Evolutionary conservation across 1,140 invertebrate genomes (phyloP).

Genomic region (Venturia canescens): DNA sequence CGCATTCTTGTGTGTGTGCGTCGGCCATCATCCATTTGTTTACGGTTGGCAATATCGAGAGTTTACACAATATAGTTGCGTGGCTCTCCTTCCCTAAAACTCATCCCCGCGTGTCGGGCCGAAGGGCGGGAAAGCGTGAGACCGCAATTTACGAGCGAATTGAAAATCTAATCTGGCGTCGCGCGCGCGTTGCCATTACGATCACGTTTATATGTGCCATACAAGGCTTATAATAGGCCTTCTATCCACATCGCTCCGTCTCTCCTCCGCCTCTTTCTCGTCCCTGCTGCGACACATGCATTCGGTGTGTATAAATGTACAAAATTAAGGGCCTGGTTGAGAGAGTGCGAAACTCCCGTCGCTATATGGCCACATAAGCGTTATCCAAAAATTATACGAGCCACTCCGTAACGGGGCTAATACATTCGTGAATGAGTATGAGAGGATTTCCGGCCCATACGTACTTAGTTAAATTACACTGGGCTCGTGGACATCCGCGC

Average conservation of each 20-base stretch:
- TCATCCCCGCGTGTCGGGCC: not conserved
- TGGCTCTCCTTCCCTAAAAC: not conserved
- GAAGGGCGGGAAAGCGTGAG: not conserved
- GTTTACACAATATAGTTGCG: not conserved
- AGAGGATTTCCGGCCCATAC: not conserved
- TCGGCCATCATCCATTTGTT: conserved; percentile 30
- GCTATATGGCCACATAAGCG: not conserved
- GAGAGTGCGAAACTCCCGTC: too few relatives aligned
- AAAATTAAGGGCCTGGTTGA: not conserved
- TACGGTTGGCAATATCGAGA: conserved; percentile 8
- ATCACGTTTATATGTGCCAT: conserved; percentile 16
- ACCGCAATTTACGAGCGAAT: conserved; percentile 58
- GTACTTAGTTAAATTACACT: not conserved
- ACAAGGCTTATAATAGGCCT: conserved; percentile 3
- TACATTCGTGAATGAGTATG: conserved; percentile 24
- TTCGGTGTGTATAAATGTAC: not conserved
- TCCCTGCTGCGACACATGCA: too few relatives aligned
- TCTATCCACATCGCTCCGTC: not conserved
- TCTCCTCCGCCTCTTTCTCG: not conserved
- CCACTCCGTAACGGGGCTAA: conserved; percentile 53
- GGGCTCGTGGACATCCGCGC: too few relatives aligned
- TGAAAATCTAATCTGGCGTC: conserved; percentile 58
- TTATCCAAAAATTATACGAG: conserved; percentile 62
- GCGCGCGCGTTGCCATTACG: conserved; percentile 37
- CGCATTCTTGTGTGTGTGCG: not conserved